Conservation (phyloP, 2,888 invertebrate species). For the Tachystola acroxantha region DNA sequence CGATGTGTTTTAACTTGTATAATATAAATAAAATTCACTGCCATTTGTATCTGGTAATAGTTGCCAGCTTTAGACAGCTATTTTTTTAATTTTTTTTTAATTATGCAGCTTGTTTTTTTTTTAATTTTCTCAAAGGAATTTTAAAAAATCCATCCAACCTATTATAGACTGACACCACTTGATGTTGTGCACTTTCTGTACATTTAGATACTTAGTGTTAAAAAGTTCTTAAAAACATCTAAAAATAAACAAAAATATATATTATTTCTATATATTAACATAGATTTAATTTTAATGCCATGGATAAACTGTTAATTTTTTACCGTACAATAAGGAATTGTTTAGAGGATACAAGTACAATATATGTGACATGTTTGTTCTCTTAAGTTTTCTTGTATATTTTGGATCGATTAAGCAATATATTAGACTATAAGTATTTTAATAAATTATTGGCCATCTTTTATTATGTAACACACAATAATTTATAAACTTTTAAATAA, state of each 20-base stretch:
- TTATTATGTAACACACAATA: conserved; percentile 35
- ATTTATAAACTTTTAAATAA: conserved; percentile 46
- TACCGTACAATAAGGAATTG: conserved; percentile 53
- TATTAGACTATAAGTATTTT: conserved; percentile 66
- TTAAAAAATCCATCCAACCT: conserved; percentile 71
- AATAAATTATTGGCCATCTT: conserved; percentile 58
- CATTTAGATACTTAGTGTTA: conserved; percentile 53
- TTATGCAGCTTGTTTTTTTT: conserved; percentile 32
- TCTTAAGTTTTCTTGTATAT: conserved; percentile 55
- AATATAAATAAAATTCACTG: conserved; percentile 24
- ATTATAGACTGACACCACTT: conserved; percentile 75
- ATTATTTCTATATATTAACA: conserved; percentile 26
- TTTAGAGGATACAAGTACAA: conserved; percentile 52
- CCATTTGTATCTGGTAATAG: conserved; percentile 22
- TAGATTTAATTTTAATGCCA: conserved; percentile 45
- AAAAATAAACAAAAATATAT: conserved; percentile 35
- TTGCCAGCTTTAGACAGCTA: conserved; percentile 10
- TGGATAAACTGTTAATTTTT: conserved; percentile 31
- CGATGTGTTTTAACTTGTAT: too few species aligned
- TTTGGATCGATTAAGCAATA: conserved; percentile 72
- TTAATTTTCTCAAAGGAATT: conserved; percentile 25
- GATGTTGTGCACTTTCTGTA: conserved; percentile 74
- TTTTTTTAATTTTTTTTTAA: background rate
- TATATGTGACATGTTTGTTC: conserved; percentile 31
- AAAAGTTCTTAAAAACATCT: conserved; percentile 36